Conservation (phyloP, 2,797 vertebrate species). For the Poeciliopsis turneri region DNA sequence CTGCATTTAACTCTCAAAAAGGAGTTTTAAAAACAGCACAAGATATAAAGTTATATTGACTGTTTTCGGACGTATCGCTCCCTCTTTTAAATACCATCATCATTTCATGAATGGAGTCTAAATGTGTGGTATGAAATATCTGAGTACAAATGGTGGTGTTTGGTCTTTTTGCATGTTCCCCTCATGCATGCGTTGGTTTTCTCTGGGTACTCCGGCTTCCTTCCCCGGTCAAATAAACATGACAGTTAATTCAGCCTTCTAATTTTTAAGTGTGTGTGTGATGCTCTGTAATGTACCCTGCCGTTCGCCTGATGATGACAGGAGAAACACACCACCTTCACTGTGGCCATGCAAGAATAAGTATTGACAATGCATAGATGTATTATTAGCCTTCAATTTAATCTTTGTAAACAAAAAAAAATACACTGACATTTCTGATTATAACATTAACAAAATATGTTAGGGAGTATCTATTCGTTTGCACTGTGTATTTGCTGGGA, state of each 20-base stretch:
- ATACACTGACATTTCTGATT: neutral
- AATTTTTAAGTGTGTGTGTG: neutral
- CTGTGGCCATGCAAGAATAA: neutral
- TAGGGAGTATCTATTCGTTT: neutral
- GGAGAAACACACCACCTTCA: neutral
- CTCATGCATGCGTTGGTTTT: neutral
- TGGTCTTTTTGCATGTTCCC: neutral
- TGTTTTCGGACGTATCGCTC: constrained; percentile 51
- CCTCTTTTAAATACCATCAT: constrained; percentile 51
- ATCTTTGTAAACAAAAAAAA: neutral
- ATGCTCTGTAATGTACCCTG: neutral
- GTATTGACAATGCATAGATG: neutral
- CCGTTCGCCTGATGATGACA: neutral
- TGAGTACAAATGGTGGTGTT: constrained; percentile 21
- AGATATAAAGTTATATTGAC: constrained; percentile 67
- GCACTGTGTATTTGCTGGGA: neutral
- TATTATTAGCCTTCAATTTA: neutral
- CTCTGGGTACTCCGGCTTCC: neutral
- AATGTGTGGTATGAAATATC: constrained; percentile 43
- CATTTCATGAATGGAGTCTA: constrained; percentile 64
- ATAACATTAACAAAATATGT: neutral
- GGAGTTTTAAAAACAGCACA: constrained; percentile 1
- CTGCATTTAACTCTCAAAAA: constrained; percentile 69
- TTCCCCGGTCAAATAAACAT: neutral
- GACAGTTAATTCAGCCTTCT: neutral